Conservation (phyloP, 2,113 vertebrate species). For the Sylvietta virens region DNA sequence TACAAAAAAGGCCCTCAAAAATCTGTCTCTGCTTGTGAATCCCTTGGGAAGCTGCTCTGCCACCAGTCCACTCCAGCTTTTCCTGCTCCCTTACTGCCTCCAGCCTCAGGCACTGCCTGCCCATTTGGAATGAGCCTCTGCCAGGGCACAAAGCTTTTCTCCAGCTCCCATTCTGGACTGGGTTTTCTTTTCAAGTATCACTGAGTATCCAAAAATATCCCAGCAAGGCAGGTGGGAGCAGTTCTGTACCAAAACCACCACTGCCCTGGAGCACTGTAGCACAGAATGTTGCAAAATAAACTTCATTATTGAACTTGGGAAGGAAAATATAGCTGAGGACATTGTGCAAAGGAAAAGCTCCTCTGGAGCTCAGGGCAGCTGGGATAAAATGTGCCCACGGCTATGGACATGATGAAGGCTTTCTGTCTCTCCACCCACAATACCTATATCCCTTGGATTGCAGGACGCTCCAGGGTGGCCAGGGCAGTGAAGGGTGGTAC, state of each 20-base stretch:
- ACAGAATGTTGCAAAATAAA: background rate
- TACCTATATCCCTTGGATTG: fast-evolving
- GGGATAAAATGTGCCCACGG: background rate
- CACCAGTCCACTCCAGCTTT: background rate
- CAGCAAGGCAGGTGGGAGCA: background rate
- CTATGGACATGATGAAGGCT: background rate
- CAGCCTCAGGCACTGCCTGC: background rate
- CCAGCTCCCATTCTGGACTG: background rate
- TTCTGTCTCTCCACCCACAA: background rate
- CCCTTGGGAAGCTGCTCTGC: background rate
- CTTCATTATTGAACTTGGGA: background rate
- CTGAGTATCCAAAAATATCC: background rate
- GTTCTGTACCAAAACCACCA: background rate
- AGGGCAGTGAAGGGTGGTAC: fast-evolving
- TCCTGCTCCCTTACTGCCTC: background rate
- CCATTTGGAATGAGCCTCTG: background rate
- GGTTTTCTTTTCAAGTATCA: background rate
- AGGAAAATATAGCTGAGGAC: background rate
- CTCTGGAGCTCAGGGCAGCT: background rate
- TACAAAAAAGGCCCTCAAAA: background rate
- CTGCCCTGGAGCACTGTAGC: background rate
- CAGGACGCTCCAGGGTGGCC: background rate
- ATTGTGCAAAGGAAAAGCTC: fast-evolving
- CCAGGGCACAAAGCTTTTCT: background rate
- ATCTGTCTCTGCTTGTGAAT: background rate